phyloP scores from a whole-genome alignment of 2,888 invertebrate genomes.

The Papilio protenor region DNA sequence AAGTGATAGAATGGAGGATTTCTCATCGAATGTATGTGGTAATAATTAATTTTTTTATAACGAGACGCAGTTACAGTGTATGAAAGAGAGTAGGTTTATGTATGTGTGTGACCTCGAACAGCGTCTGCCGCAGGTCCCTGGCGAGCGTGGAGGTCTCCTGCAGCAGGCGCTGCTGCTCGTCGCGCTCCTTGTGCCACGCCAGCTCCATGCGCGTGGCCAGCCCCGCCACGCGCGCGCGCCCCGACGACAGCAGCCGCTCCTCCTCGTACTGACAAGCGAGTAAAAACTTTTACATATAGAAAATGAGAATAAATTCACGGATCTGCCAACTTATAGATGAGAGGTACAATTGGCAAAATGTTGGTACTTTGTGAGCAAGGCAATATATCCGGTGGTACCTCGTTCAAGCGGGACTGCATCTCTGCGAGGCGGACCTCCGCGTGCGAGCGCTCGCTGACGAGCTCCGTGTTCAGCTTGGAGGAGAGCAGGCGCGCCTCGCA shows the following conservation, averaged over 20 bases:
- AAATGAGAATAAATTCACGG: background rate
- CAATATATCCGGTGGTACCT: constrained; percentile 76
- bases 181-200: constrained; percentile 97
- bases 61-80: no score
- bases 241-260: constrained; percentile 92
- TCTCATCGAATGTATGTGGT: no score
- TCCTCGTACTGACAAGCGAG: constrained; percentile 89
- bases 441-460: constrained; percentile 94
- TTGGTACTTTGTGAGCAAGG: background rate
- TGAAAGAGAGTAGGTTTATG: background rate
- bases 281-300: background rate
- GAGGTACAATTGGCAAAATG: background rate
- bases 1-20: no score
- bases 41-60: no score
- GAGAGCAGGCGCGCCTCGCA: constrained; percentile 92
- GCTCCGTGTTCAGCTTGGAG: constrained; percentile 93
- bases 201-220: constrained; percentile 94
- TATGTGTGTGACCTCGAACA: constrained; percentile 87
- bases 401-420: constrained; percentile 94
- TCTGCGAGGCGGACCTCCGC: constrained; percentile 94
- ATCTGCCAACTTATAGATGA: background rate
- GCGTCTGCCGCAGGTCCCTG: constrained; percentile 92
- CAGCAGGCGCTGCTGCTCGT: constrained; percentile 94
- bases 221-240: constrained; percentile 93
- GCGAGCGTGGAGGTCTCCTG: constrained; percentile 96